Evolutionary conservation across 1,140 invertebrate species (phyloP), one percentile per base, ranked within the genome.

Genomic region (Zaprionus vittiger): DNA sequence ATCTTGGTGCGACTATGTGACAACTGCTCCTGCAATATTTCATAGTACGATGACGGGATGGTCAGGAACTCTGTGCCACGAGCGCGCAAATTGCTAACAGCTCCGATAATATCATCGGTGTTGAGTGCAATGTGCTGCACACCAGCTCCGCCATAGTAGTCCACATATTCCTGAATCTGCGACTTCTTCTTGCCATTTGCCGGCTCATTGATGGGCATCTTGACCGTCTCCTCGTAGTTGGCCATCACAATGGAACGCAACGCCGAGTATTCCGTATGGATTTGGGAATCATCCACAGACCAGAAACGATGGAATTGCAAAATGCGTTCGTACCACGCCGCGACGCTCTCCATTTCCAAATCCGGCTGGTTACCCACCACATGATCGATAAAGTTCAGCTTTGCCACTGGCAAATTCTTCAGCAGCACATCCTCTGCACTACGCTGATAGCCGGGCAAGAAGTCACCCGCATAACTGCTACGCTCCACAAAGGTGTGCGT

Each of bases 181-280:
- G 98, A 99, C 93, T 98, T 99, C 93, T 96, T 97, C 91, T 98
- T 98, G 4, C 98, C 98, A n/a, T 95, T 91, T 0, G 99, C 99
- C 7, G 99, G 99, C 93, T 99, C 99, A 92, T 99, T 99, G 77
- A 99, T 99, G 3, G 99, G 99, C 95, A 99, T 96, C 95, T 99
- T 99, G 9, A 99, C 96, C 0, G 98, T 99, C 93, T 99, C 99
- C 86, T 99, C 98, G 94, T 96, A 99, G 91, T 99, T 99, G 2
- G 97, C 96, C 94, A 99, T 97, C 0, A 99, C 99, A 76, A 99
- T 97, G 1, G 99, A 99, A 28, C 98, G 95, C 11, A 99, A 94
- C 0, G 98, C 96, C 1, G 99, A 99, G 93, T 97, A 99, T 91
- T 99, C 96, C 0, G 99, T 99, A 92, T 99, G 98, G 5, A 99